Conservation (phyloP, 1,140 invertebrate genomes). For the Panonychus citri region DNA sequence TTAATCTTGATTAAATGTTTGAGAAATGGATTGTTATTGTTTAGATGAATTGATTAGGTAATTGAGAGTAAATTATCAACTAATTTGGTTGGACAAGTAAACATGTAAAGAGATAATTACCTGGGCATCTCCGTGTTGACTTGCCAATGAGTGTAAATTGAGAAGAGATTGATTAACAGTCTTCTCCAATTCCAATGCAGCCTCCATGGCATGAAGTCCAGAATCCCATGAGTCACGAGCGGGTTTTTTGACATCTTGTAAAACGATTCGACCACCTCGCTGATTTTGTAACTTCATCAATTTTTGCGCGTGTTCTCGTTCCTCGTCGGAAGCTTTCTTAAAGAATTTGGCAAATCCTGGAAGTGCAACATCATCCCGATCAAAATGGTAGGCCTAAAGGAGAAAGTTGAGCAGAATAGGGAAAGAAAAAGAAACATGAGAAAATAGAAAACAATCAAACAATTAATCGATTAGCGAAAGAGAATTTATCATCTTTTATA, state of each 20-base stretch:
- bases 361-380: constrained; percentile 40
- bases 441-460: background rate
- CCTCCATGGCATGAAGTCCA: constrained; percentile 31
- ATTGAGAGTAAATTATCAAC: background rate
- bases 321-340: constrained; percentile 33
- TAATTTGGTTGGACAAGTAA: too few relatives aligned
- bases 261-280: constrained; percentile 25
- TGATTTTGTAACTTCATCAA: constrained; percentile 38
- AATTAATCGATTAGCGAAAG: too few relatives aligned
- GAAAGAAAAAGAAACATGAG: background rate
- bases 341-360: constrained; percentile 33
- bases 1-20: too few relatives aligned
- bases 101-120: constrained; percentile 4
- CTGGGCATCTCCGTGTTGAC: constrained; percentile 23
- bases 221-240: constrained; percentile 31
- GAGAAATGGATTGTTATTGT: background rate
- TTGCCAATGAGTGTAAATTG: constrained; percentile 25
- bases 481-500: too few relatives aligned
- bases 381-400: constrained; percentile 29
- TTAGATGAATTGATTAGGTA: background rate
- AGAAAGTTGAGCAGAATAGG: background rate
- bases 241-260: constrained; percentile 23
- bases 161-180: constrained; percentile 32
- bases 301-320: constrained; percentile 36
- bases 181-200: constrained; percentile 34